Conservation (phyloP, 2,888 invertebrate genomes). For the Nymphalis urticae region DNA sequence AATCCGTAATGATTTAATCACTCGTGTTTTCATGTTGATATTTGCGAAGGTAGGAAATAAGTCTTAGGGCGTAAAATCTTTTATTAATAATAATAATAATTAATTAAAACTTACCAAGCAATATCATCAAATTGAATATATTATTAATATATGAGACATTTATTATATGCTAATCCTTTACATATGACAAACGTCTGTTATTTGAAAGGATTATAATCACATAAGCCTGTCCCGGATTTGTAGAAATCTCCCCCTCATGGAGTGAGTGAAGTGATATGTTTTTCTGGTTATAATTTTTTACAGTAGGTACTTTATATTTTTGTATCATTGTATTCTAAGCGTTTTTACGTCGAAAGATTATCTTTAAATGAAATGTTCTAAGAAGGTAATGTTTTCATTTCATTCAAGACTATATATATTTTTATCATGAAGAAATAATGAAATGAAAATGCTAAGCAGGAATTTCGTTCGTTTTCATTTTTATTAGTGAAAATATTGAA, state of each 20-base stretch:
- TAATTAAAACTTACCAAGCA: too few relatives aligned
- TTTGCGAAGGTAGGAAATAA: too few relatives aligned
- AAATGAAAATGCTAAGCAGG: background rate
- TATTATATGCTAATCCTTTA: conserved; percentile 25
- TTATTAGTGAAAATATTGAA: too few relatives aligned
- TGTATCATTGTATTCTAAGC: background rate
- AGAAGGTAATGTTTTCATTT: background rate
- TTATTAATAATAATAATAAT: too few relatives aligned
- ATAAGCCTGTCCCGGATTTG: conserved; percentile 32
- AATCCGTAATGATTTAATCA: too few relatives aligned
- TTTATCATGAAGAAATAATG: background rate
- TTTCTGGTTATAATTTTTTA: background rate
- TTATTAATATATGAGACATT: background rate
- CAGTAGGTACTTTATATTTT: background rate
- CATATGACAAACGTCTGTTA: conserved; percentile 32
- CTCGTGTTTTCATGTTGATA: too few relatives aligned
- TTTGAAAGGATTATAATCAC: conserved; percentile 38
- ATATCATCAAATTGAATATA: background rate
- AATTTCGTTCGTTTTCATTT: background rate
- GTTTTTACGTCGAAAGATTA: background rate
- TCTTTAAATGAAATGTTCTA: background rate
- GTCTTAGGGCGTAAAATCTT: too few relatives aligned
- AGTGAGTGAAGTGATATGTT: background rate
- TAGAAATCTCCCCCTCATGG: conserved; percentile 23
- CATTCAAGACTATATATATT: background rate